Evolutionary conservation across 2,113 vertebrate species (phyloP).

Genomic region (Catharus fuscescens): DNA sequence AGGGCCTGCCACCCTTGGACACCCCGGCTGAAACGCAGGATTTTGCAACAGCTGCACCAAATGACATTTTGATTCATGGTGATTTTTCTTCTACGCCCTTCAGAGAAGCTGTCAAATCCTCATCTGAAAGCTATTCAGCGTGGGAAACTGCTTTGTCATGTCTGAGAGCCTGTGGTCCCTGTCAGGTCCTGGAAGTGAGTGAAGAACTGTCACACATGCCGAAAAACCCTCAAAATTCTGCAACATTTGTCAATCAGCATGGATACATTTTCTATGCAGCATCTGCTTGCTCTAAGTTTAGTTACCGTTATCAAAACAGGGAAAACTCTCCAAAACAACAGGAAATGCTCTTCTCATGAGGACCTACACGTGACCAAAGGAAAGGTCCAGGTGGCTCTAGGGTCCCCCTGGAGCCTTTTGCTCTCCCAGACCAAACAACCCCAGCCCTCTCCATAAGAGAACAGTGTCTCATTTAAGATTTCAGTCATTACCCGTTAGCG

Average conservation of each 20-base stretch:
- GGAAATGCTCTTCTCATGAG: neutral
- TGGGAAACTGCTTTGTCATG: neutral
- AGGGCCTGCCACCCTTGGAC: neutral
- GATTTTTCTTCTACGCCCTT: neutral
- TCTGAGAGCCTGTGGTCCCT: neutral
- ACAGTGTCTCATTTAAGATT: neutral
- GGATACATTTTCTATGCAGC: neutral
- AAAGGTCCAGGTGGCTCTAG: neutral
- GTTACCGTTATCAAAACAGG: neutral
- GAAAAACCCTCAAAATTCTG: neutral
- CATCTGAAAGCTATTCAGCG: neutral
- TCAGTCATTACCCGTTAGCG: accelerated
- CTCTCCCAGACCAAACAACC: neutral
- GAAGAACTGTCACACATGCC: neutral
- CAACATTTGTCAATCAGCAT: neutral
- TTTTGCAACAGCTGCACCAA: neutral
- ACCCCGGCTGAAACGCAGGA: accelerated
- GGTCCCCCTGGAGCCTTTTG: neutral
- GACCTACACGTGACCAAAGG: neutral
- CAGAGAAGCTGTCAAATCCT: slow-evolving; percentile 21
- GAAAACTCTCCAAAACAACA: neutral
- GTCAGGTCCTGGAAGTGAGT: neutral
- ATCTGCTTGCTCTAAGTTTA: neutral
- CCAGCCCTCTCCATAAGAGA: neutral
- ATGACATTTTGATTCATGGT: neutral